A percentile compares a stretch with the other conserved stretches of the same genome.
These are phyloP conservation scores for Mastacembelus armatus DNA, from an alignment of 2,797 vertebrate genomes.

Conservation along the genomic window DNA sequence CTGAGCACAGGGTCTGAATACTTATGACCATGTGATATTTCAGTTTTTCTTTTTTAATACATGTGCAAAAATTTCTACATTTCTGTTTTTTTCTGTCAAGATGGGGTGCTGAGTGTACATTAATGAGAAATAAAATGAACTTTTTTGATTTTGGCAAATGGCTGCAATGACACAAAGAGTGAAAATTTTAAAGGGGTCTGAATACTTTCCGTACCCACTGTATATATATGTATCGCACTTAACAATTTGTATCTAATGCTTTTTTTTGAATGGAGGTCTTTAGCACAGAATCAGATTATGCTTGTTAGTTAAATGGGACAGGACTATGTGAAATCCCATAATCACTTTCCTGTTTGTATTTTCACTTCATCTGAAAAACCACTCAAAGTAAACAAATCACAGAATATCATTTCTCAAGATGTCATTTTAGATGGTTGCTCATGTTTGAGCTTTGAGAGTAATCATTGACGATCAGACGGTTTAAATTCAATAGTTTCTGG, in stretches of 20 bases:
- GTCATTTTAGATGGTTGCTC: neutral
- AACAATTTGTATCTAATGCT: neutral
- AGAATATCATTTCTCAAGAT: neutral
- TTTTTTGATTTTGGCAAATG: too few species aligned
- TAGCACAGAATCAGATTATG: neutral
- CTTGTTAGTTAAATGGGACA: neutral
- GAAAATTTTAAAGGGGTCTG: too few species aligned
- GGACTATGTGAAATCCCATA: neutral
- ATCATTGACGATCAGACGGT: neutral
- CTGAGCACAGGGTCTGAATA: too few species aligned
- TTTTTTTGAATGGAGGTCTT: neutral
- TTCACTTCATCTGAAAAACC: neutral
- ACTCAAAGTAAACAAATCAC: neutral
- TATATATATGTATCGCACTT: neutral
- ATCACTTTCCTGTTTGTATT: neutral
- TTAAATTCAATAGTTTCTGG: too few species aligned
- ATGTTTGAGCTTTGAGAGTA: neutral
- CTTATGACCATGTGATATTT: too few species aligned
- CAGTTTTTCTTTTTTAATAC: too few species aligned
- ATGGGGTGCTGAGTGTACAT: too few species aligned
- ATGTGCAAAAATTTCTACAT: too few species aligned
- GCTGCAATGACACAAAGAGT: too few species aligned
- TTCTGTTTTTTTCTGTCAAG: too few species aligned
- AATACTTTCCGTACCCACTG: too few species aligned
- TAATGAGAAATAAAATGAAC: too few species aligned